Base-by-base conservation (phyloP, 2,888 invertebrate species). In the Polietes domitor region DNA sequence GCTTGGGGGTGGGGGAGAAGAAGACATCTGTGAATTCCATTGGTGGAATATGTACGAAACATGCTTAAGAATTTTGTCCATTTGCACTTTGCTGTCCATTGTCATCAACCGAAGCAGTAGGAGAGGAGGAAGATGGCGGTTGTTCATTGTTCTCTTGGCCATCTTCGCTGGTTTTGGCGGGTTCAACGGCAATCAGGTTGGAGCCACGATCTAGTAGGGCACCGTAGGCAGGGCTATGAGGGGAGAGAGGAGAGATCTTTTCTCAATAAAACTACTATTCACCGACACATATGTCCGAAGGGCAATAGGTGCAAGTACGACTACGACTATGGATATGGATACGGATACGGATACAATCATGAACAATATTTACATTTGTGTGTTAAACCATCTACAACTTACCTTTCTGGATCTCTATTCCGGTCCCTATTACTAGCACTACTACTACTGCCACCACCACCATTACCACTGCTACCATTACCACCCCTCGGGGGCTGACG, bases 151-250 rank as follows among this genome's bases (percentile, higher is more conserved):
- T 72, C 53, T 32, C 28, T 55, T 53, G 68, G 21, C 41, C 68
- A 81, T 77, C 78, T 77, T 87, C 75, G 85, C 80, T 88, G 72
- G 88, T 86, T 72, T 86, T 87, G 24, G 83, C 70, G 28, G 87
- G 87, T 74, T 88, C 88, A 72, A 89, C 86, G 19, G 83, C 83
- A 55, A 89, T 88, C 55, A 88, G 87, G 85, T 91, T 91, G 81
- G 88, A 89, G 85, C 90, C 91, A 77, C 92, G 90, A 85, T 92
- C 92, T 84, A 92, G 89, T 50, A 92, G 88, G 86, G 91, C 90
- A 88, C 92, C 91, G 88, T 92, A 92, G 88, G 91, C 86, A 92
- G 91, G 87, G 92, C 92, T 92, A 92, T 78, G 87, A 92, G 90
- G 86, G 92, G 92, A 86, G 92, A 91, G 85, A 92, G 89, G 77